Base-by-base conservation (phyloP, 2,797 vertebrate genomes). In the Enteromius treurensis region DNA sequence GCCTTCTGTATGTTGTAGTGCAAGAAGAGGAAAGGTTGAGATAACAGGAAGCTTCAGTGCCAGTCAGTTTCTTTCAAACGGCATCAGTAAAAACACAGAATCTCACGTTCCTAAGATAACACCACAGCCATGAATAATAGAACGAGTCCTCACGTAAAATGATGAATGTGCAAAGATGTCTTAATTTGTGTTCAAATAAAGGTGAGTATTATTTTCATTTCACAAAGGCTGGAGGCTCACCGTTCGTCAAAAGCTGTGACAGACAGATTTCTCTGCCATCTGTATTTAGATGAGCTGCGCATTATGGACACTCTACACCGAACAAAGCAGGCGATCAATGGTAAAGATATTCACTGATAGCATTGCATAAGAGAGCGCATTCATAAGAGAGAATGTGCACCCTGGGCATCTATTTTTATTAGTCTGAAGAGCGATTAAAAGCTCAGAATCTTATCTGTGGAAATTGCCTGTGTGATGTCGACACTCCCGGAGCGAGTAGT, bases 131-230 rank as follows among this genome's bases (percentile, higher is more conserved):
- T 84, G 15, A 71, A 82, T 80, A 77, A 83, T 79, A 65, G 37
- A 79, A 21, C 10, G 3, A 34, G 47, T 47, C 26, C 53, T 78
- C 75, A 4, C 47, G 60, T 81, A 70, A 81, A 68, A 67, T 71
- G 71, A 65, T 55, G 42, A 84, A 69, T 51, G 60, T 55, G 53
- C 69, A 42, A 67, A 79, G 32, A 65, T 67, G 26, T 40, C 40
- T 62, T 60, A 60, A 84, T 81, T 84, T 76, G 65, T 73, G 58
- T 79, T 65, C 76, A 82, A 77, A 81, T 84, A 86, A 75, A 79
- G 19, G 71, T 40, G 47, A 21, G 65, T 74, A 15, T 58, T 47
- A 17, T 74, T 74, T 77, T 58, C 40, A 65, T 47, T 67, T 51
- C 60, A 29, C n/a, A 21, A 5, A 21, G 47, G 26, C 21, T 34